A percentile compares a stretch with the other conserved stretches of the same genome.
Evolutionary conservation across 2,113 vertebrate species (phyloP).

Genomic region (Myiagra hebetior): DNA sequence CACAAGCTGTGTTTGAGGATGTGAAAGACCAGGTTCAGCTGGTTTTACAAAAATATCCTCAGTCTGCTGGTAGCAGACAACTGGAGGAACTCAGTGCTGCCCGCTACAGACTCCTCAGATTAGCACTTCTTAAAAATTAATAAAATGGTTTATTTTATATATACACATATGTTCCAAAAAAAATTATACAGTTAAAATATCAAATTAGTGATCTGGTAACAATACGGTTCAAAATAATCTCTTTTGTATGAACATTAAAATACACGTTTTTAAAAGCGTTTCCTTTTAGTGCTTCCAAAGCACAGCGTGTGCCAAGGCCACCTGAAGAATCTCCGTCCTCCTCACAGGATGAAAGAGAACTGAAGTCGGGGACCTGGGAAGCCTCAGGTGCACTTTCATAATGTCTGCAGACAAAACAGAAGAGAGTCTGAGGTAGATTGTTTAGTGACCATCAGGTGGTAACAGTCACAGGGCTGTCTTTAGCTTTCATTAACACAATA

Average conservation of each 20-base stretch:
- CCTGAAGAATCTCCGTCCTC: conserved; percentile 78
- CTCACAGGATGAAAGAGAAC: conserved; percentile 73
- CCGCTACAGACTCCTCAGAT: conserved; percentile 57
- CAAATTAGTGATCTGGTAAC: conserved; percentile 88
- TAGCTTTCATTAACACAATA: conserved; percentile 72
- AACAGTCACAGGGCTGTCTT: conserved; percentile 72
- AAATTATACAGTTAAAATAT: conserved; percentile 89
- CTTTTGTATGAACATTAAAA: conserved; percentile 93
- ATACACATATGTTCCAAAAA: conserved; percentile 86
- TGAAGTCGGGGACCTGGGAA: conserved; percentile 72
- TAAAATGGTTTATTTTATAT: conserved; percentile 89
- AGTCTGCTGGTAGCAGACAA: not conserved
- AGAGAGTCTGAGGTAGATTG: conserved; percentile 85
- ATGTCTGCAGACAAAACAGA: conserved; percentile 80
- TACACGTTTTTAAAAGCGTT: conserved; percentile 79
- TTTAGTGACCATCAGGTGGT: conserved; percentile 71
- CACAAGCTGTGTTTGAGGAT: not conserved
- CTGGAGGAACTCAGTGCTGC: conserved; percentile 6
- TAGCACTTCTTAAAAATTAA: conserved; percentile 76
- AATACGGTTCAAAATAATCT: conserved; percentile 96
- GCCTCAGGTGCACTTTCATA: conserved; percentile 78
- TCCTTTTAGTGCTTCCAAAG: conserved; percentile 81
- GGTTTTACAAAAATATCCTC: not conserved
- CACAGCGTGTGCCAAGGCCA: conserved; percentile 79
- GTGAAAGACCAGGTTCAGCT: not conserved